Conservation (phyloP, 92 coral and sea anemone species). For the Anthopleura xanthogrammica region DNA sequence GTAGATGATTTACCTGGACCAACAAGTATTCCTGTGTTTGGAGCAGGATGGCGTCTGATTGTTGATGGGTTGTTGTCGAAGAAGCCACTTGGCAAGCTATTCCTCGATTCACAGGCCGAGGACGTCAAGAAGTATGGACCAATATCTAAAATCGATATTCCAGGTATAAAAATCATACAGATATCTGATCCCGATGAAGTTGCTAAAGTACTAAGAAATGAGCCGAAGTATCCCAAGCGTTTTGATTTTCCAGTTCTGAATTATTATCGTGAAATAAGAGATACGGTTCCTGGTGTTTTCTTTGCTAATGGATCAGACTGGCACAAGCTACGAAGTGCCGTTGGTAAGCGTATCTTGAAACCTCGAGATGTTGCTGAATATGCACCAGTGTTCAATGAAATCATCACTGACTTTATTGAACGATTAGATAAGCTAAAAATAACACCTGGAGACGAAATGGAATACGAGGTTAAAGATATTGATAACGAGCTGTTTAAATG, state of each 20-base stretch:
- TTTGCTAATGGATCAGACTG: conserved; percentile 68
- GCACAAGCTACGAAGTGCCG: conserved; percentile 57
- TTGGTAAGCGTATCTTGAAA: conserved; percentile 65
- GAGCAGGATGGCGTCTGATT: conserved; percentile 4
- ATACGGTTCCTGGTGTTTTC: conserved; percentile 60
- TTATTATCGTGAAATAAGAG: conserved; percentile 45
- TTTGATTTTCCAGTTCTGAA: conserved; percentile 31
- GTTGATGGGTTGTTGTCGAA: background rate
- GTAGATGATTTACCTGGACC: conserved; percentile 14
- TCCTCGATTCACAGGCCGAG: background rate
- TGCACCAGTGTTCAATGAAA: conserved; percentile 56
- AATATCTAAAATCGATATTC: background rate
- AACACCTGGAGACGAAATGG: conserved; percentile 28
- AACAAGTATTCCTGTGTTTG: background rate
- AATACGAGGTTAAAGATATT: conserved; percentile 51
- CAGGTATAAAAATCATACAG: background rate
- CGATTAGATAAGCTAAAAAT: conserved; percentile 50
- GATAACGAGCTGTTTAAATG: conserved; percentile 67
- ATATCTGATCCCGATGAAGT: background rate
- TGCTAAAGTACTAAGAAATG: conserved; percentile 49
- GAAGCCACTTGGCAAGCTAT: conserved; percentile 10
- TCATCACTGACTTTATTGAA: conserved; percentile 46
- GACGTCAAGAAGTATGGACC: conserved; percentile 13
- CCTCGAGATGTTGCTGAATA: conserved; percentile 72
- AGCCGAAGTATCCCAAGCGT: conserved; percentile 61